A percentile compares a stretch with the other conserved stretches of the same genome.
phyloP scores from a whole-genome alignment of 1,140 invertebrate species.

The Drosophila pallidifrons region DNA sequence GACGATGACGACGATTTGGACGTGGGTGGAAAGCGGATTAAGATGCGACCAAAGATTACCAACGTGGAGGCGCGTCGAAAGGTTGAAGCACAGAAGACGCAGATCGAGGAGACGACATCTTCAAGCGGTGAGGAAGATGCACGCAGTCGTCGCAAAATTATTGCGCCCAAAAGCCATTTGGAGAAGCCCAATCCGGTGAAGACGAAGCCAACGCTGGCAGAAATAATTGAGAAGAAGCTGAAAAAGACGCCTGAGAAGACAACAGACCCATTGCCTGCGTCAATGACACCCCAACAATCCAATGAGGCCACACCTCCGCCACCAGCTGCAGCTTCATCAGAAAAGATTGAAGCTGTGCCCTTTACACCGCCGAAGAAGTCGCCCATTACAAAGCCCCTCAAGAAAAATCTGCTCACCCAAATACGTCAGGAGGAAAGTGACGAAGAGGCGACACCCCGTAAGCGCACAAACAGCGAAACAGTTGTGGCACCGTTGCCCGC shows the following conservation, averaged over 20 bases:
- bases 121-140: conserved; percentile 85
- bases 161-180: conserved; percentile 56
- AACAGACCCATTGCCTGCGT: neutral
- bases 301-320: conserved; percentile 42
- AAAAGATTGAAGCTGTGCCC: conserved; percentile 15
- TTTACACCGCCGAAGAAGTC: conserved; percentile 65
- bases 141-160: conserved; percentile 64
- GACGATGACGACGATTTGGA: conserved; percentile 85
- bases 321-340: conserved; percentile 12
- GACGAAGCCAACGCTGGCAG: conserved; percentile 71
- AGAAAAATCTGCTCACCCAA: conserved; percentile 77
- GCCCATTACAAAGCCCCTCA: conserved; percentile 76
- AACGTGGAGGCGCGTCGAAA: conserved; percentile 86
- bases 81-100: conserved; percentile 86
- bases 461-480: conserved; percentile 73
- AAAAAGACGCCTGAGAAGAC: conserved; percentile 68
- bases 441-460: conserved; percentile 70
- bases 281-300: neutral
- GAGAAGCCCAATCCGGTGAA: conserved; percentile 50
- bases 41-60: conserved; percentile 85
- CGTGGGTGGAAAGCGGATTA: conserved; percentile 86
- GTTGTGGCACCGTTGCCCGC: conserved; percentile 22
- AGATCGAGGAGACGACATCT: conserved; percentile 86
- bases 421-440: conserved; percentile 76
- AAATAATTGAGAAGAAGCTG: conserved; percentile 79